phyloP scores from a whole-genome alignment of 2,113 vertebrate species.

The Phylloscopus whistleri region DNA sequence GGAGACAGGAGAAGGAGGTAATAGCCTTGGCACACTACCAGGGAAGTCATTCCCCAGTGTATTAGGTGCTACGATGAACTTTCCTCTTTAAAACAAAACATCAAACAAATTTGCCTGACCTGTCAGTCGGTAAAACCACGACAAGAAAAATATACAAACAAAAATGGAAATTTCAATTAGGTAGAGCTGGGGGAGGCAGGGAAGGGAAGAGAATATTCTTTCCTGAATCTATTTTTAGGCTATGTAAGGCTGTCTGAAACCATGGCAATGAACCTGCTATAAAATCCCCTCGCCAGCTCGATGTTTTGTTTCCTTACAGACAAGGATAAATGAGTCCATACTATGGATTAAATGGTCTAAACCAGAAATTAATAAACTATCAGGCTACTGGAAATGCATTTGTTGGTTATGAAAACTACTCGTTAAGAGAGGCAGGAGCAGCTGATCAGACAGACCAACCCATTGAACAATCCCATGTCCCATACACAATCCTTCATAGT shows the following conservation, averaged over 20 bases:
- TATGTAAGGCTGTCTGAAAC: constrained; percentile 34
- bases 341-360: neutral
- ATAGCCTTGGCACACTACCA: neutral
- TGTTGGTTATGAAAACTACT: neutral
- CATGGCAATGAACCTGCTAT: constrained; percentile 57
- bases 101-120: neutral
- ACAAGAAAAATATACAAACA: neutral
- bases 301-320: constrained; percentile 21
- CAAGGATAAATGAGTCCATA: neutral
- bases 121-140: neutral
- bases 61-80: neutral
- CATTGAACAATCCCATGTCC: fast-evolving
- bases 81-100: constrained; percentile 17
- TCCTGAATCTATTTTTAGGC: constrained; percentile 60
- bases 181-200: neutral
- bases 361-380: neutral
- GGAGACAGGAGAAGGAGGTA: neutral
- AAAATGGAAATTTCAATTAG: constrained; percentile 43
- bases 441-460: neutral
- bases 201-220: constrained; percentile 54
- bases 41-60: neutral
- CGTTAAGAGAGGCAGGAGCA: neutral
- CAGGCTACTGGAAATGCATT: neutral
- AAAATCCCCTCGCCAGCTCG: neutral
- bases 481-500: neutral